These are phyloP conservation scores for Hydrolagus colliei DNA, from an alignment of 2,797 vertebrate species.

Conservation along the genomic window DNA sequence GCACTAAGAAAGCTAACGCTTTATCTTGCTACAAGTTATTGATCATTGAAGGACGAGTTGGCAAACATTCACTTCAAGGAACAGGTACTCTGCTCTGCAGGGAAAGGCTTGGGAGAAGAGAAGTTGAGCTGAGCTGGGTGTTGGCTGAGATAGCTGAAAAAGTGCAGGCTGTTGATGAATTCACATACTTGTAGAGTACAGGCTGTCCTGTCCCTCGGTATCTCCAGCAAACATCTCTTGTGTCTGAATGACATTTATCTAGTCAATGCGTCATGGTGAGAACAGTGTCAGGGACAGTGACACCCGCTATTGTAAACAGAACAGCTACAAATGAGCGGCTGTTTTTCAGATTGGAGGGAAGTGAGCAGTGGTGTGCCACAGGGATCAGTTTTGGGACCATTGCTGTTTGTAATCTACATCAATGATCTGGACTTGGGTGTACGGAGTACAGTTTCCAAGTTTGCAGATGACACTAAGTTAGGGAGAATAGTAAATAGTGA, in stretches of 20 bases:
- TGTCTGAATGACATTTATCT: background rate
- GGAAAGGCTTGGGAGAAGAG: conserved; percentile 52
- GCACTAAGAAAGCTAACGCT: background rate
- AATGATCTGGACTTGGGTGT: no score
- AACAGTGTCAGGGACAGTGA: background rate
- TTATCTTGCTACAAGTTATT: conserved; percentile 49
- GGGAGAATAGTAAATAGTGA: no score
- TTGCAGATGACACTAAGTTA: no score
- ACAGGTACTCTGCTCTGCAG: conserved; percentile 54
- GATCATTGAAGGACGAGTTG: conserved; percentile 54
- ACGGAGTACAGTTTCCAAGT: no score
- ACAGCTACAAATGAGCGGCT: background rate
- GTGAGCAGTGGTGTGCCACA: no score
- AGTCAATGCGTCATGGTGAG: background rate
- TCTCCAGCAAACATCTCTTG: background rate
- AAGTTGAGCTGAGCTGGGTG: conserved; percentile 50
- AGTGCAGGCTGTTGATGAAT: conserved; percentile 47
- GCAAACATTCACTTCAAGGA: conserved; percentile 56
- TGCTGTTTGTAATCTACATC: no score
- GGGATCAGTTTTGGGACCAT: no score
- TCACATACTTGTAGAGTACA: conserved; percentile 48
- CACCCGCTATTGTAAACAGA: background rate
- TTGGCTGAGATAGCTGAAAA: conserved; percentile 48
- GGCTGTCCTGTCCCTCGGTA: background rate
- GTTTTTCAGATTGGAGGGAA: no score